These are phyloP conservation scores for Toxostoma redivivum DNA, from an alignment of 2,113 vertebrate species.

Conservation along the genomic window DNA sequence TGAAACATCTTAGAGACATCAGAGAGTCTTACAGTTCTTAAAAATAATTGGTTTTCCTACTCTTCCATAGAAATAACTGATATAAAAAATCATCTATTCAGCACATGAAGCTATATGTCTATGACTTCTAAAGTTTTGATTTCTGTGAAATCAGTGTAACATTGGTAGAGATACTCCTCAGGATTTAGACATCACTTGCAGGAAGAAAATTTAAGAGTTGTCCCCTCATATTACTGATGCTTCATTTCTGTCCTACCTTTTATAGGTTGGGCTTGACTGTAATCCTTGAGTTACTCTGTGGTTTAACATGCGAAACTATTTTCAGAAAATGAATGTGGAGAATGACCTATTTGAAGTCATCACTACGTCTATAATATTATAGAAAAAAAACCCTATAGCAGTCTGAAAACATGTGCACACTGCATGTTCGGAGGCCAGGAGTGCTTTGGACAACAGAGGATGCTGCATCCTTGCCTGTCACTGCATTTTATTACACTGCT, in stretches of 20 bases:
- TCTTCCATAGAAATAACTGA: not conserved
- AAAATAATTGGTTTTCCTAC: not conserved
- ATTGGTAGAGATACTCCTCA: not conserved
- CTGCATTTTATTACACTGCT: not conserved
- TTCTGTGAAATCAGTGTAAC: not conserved
- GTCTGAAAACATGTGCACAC: not conserved
- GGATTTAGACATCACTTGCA: not conserved
- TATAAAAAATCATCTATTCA: not conserved
- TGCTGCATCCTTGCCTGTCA: not conserved
- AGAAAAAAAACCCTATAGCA: accelerated
- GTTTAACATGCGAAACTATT: not conserved
- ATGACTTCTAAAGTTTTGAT: not conserved
- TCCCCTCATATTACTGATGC: not conserved
- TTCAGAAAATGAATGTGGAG: not conserved
- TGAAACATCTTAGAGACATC: not conserved
- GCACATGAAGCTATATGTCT: not conserved
- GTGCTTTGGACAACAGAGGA: not conserved
- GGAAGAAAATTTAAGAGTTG: not conserved
- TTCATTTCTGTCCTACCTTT: not conserved
- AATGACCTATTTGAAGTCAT: not conserved
- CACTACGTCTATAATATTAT: not conserved
- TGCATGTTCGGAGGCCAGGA: accelerated
- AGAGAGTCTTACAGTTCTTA: not conserved
- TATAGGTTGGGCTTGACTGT: not conserved
- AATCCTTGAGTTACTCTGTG: not conserved